Percentiles rank a stretch among this genome's conserved stretches.
phyloP scores from a whole-genome alignment of 2,888 invertebrate genomes.

The Ommatoiulus sabulosus region DNA sequence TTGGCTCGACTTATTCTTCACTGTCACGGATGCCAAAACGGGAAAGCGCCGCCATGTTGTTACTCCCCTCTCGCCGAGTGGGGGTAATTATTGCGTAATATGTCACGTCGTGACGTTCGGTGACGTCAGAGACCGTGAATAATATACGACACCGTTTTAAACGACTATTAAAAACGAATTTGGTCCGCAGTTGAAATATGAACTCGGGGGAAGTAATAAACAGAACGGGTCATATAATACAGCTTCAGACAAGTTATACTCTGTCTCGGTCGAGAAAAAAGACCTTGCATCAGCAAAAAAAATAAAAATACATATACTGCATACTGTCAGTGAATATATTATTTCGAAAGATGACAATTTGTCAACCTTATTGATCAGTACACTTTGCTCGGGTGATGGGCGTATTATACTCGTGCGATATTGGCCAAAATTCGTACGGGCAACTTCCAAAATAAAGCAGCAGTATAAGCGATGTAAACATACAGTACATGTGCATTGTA shows the following conservation, averaged over 20 bases:
- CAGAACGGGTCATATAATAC: not conserved
- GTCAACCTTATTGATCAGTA: not conserved
- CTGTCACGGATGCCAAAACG: not conserved
- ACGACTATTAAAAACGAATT: slow-evolving; percentile 22
- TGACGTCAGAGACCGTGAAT: not conserved
- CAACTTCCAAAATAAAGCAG: too few relatives aligned
- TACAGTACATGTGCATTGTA: too few relatives aligned
- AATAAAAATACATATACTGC: not conserved
- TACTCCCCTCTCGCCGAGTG: not conserved
- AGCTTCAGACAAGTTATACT: not conserved
- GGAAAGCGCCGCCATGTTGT: not conserved
- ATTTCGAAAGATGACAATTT: not conserved
- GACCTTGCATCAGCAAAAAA: not conserved
- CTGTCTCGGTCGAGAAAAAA: not conserved
- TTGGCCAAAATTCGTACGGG: not conserved
- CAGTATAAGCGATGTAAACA: too few relatives aligned
- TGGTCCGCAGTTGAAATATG: slow-evolving; percentile 19
- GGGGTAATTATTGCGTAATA: slow-evolving; percentile 40
- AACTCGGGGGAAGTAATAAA: slow-evolving; percentile 21
- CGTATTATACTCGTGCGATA: not conserved
- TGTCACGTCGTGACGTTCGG: not conserved
- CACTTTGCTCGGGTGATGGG: too few relatives aligned
- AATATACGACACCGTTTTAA: not conserved
- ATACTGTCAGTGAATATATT: not conserved
- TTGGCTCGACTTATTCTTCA: slow-evolving; percentile 28